Evolutionary conservation across 2,797 vertebrate species (phyloP).

Genomic region (Gymnothorax javanicus): DNA sequence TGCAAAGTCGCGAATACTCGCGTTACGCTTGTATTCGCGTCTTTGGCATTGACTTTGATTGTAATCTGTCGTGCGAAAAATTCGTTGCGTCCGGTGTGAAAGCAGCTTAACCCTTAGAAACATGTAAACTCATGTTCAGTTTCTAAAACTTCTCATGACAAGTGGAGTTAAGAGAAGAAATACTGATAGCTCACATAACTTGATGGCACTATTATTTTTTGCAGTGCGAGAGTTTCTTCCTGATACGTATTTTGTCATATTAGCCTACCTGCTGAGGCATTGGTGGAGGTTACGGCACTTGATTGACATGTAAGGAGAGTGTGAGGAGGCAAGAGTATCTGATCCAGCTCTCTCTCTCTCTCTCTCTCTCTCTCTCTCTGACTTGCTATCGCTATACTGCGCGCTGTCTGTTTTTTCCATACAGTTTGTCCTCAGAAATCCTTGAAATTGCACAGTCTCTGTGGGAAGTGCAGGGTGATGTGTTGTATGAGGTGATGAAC

Average conservation of each 20-base stretch:
- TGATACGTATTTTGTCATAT: not conserved
- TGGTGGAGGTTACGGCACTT: not conserved
- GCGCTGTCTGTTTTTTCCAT: not conserved
- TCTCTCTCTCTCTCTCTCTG: not conserved
- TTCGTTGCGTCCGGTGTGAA: too few relatives aligned
- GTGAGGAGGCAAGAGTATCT: not conserved
- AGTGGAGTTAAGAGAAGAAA: too few relatives aligned
- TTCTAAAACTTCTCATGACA: too few relatives aligned
- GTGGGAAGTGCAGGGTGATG: slow-evolving; percentile 14
- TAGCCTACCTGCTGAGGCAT: not conserved
- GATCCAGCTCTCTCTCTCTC: not conserved
- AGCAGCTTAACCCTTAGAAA: too few relatives aligned
- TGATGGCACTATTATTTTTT: too few relatives aligned
- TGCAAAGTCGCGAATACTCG: too few relatives aligned
- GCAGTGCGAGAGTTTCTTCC: not conserved
- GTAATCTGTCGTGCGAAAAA: too few relatives aligned
- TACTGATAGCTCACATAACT: too few relatives aligned
- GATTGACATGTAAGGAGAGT: not conserved
- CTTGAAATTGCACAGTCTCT: not conserved
- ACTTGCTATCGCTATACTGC: not conserved
- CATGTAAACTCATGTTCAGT: too few relatives aligned
- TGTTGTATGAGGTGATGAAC: slow-evolving; percentile 24
- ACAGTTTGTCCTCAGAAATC: not conserved
- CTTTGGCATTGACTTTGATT: too few relatives aligned
- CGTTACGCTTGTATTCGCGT: too few relatives aligned